Evolutionary conservation across 2,113 vertebrate genomes (phyloP).

Genomic region (Mugil cephalus): DNA sequence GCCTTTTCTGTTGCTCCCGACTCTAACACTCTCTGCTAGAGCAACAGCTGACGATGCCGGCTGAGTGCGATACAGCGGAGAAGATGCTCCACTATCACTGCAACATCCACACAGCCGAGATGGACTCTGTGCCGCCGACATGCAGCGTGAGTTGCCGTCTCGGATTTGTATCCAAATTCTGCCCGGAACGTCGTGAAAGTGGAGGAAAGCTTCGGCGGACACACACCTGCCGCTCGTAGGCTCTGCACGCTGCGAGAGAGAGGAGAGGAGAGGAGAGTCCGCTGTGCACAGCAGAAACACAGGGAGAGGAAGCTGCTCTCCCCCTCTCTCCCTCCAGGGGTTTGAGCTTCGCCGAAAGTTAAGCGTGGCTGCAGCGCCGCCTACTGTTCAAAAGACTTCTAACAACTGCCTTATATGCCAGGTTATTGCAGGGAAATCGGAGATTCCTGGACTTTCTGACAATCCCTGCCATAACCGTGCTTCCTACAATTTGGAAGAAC

Average conservation of each 20-base stretch:
- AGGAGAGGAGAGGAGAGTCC: constrained; percentile 49
- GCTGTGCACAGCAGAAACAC: constrained; percentile 30
- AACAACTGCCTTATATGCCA: too few relatives aligned
- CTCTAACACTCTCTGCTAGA: constrained; percentile 63
- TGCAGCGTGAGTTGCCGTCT: constrained; percentile 30
- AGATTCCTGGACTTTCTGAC: too few relatives aligned
- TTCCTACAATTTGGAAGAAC: too few relatives aligned
- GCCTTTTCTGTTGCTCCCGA: constrained; percentile 58
- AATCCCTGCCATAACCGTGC: too few relatives aligned
- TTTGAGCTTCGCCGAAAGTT: constrained; percentile 20
- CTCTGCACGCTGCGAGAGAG: constrained; percentile 43
- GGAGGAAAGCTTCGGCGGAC: constrained; percentile 33
- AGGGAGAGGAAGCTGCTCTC: constrained; percentile 29
- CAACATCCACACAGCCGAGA: constrained; percentile 63
- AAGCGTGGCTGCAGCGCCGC: constrained; percentile 66
- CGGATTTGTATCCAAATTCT: constrained; percentile 21
- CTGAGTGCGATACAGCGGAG: constrained; percentile 39
- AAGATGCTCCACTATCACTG: constrained; percentile 67
- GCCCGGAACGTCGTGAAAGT: constrained; percentile 24
- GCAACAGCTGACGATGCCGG: constrained; percentile 84
- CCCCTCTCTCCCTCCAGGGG: constrained; percentile 40
- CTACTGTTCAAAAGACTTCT: constrained; percentile 25
- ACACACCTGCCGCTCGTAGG: constrained; percentile 65
- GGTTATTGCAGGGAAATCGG: too few relatives aligned
- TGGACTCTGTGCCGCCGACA: constrained; percentile 22